Percentiles rank a stretch among this genome's conserved stretches.
phyloP scores from a whole-genome alignment of 2,113 vertebrate species.

The Nibea coibor region DNA sequence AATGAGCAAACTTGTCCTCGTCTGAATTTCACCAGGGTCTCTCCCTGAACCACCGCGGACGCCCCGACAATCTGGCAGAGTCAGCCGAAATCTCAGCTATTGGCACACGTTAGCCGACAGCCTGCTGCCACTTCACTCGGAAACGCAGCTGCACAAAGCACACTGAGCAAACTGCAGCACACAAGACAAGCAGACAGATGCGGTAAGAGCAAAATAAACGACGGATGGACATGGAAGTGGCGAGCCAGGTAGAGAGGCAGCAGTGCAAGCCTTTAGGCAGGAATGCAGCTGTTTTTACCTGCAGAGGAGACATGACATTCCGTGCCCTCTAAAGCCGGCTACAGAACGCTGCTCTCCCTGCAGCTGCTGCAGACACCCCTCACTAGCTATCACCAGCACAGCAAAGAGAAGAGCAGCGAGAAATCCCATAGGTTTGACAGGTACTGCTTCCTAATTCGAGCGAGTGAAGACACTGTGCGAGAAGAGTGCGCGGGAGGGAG shows the following conservation, averaged over 20 bases:
- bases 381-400: constrained; percentile 61
- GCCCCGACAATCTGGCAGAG: constrained; percentile 19
- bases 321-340: constrained; percentile 81
- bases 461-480: constrained; percentile 44
- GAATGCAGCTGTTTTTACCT: constrained; percentile 79
- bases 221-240: constrained; percentile 33
- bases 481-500: constrained; percentile 40
- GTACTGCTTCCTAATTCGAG: constrained; percentile 53
- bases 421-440: constrained; percentile 76
- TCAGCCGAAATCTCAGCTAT: constrained; percentile 37
- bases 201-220: constrained; percentile 31
- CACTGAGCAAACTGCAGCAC: constrained; percentile 56
- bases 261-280: constrained; percentile 45
- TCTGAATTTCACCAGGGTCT: not conserved
- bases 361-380: constrained; percentile 72
- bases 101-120: constrained; percentile 36
- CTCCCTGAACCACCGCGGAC: not conserved
- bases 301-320: constrained; percentile 87
- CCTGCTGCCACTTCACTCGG: constrained; percentile 38
- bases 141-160: constrained; percentile 53
- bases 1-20: constrained; percentile 35
- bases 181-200: constrained; percentile 28
- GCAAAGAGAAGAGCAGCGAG: constrained; percentile 55
- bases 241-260: constrained; percentile 35
- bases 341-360: constrained; percentile 79